phyloP scores from a whole-genome alignment of 2,113 vertebrate genomes.

The Hypomesus transpacificus region DNA sequence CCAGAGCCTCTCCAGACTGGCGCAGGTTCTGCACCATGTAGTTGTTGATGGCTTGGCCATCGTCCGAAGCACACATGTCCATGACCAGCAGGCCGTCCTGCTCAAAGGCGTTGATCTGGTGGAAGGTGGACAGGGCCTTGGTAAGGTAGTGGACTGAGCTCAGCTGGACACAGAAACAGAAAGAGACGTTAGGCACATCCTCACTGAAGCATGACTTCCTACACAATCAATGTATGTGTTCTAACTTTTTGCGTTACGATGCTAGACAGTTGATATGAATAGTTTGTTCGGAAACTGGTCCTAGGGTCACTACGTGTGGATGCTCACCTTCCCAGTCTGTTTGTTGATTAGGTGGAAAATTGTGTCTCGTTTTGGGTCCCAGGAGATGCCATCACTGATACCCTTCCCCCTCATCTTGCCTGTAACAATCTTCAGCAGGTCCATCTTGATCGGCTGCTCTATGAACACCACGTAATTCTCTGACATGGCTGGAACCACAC shows the following conservation, averaged over 20 bases:
- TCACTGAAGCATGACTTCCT: too few species aligned
- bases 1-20: slow-evolving; percentile 78
- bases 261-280: too few species aligned
- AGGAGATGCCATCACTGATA: slow-evolving; percentile 72
- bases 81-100: slow-evolving; percentile 79
- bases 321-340: slow-evolving; percentile 75
- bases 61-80: slow-evolving; percentile 83
- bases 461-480: slow-evolving; percentile 87
- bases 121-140: slow-evolving; percentile 75
- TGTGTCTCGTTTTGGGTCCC: slow-evolving; percentile 80
- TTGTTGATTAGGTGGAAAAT: slow-evolving; percentile 84
- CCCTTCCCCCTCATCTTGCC: slow-evolving; percentile 72
- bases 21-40: slow-evolving; percentile 83
- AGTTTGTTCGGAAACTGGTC: too few species aligned
- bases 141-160: slow-evolving; percentile 70
- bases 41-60: slow-evolving; percentile 68
- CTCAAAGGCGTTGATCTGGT: slow-evolving; percentile 91
- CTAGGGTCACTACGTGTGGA: too few species aligned
- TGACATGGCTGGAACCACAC: slow-evolving; percentile 78
- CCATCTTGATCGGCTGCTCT: slow-evolving; percentile 84
- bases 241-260: too few species aligned
- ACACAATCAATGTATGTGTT: too few species aligned
- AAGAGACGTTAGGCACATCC: background rate
- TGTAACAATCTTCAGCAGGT: slow-evolving; percentile 77
- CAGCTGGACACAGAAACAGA: slow-evolving; percentile 57